Percentiles rank a stretch among this genome's conserved stretches.
Evolutionary conservation across 1,140 invertebrate genomes (phyloP).

Genomic region (Vanessa atalanta): DNA sequence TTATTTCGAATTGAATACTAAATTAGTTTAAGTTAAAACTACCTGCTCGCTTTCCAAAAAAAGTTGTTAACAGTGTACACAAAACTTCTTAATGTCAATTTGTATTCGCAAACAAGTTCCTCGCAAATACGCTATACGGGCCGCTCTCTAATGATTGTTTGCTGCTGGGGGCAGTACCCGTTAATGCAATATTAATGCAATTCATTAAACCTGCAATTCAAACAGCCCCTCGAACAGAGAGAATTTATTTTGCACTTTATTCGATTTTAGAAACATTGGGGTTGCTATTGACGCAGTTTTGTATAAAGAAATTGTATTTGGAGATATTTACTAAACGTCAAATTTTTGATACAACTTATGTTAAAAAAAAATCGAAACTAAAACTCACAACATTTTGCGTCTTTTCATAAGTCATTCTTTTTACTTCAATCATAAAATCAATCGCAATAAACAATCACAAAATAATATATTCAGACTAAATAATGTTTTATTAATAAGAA

Average conservation of each 20-base stretch:
- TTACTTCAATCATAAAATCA: too few relatives aligned
- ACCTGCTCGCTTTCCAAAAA: conserved; percentile 15
- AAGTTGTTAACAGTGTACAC: conserved; percentile 22
- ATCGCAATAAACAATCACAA: too few relatives aligned
- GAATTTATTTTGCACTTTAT: conserved; percentile 45
- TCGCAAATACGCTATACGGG: conserved; percentile 57
- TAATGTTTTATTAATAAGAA: conserved; percentile 27
- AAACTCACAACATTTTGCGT: too few relatives aligned
- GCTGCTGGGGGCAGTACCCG: conserved; percentile 57
- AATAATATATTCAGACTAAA: not conserved
- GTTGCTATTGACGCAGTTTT: conserved; percentile 19
- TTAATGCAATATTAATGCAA: conserved; percentile 82
- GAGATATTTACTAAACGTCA: not conserved
- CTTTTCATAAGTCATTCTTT: too few relatives aligned
- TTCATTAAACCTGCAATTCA: conserved; percentile 81
- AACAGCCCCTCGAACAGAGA: conserved; percentile 55
- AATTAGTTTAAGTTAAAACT: conserved; percentile 6
- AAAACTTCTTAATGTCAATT: conserved; percentile 66
- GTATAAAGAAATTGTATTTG: not conserved
- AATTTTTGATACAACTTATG: not conserved
- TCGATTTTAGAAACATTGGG: conserved; percentile 39
- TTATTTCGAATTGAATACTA: not conserved
- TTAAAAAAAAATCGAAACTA: not conserved
- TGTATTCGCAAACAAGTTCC: conserved; percentile 77
- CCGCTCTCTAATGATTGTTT: conserved; percentile 76